Evolutionary conservation across 2,797 vertebrate species (phyloP), one percentile per base, ranked within the genome.

Genomic region (Sebastolobus altivelis): DNA sequence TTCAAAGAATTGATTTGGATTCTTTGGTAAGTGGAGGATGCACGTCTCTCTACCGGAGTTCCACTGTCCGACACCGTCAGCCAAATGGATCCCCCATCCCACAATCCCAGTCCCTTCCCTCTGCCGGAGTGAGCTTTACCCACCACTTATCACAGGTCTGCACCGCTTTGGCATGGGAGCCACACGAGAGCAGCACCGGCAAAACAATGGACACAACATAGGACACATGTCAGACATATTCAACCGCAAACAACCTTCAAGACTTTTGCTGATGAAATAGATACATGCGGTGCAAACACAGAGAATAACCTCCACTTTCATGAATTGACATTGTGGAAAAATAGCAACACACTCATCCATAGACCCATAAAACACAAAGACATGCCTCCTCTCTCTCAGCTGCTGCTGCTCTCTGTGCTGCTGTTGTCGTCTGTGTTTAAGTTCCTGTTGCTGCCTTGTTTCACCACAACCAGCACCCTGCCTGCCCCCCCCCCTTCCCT

Each of bases 1-100:
- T 55, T 88, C 94, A 96, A 95, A 95, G 88, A 96, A 94, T 95
- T 93, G 84, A 86, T 94, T 94, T 77, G 88, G 93, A 94, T 96
- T 95, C 94, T 96, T 96, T 94, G 96, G 96, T 96, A 96, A 96
- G 96, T 96, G 91, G 89, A 93, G 59, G 86, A 95, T 89, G 95
- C 95, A 94, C 80, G 91, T 80, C 68, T 84, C 82, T 87, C 65
- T 86, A 59, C 59, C 2, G 11, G 86, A 88, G 90, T 92, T 91
- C 88, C 93, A 91, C 91, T 72, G 87, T 93, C 82, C 91, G 90
- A 70, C 65, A 13, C 52, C 1, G 85, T 93, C 92, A 91, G 92
- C 90, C 91, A 63, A 75, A 54, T 29, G n/a, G 56, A 70, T 40
- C 65, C 70, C 63, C 69, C 66, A 27, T 40, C 12, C 68, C 31